Evolutionary conservation across 2,888 invertebrate genomes (phyloP), one percentile per base, ranked within the genome.

Genomic region (Eilema caniola): DNA sequence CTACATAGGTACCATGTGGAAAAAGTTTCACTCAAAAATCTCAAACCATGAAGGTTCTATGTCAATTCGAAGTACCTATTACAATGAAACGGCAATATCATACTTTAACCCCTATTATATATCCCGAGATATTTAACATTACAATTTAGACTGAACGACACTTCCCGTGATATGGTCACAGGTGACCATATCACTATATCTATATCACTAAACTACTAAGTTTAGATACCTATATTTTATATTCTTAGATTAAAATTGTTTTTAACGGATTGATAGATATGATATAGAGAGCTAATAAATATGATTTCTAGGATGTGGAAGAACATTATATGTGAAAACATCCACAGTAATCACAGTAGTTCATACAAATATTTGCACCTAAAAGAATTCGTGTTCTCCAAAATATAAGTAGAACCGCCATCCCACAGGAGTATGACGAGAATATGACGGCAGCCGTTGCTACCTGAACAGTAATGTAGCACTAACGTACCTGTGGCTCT

Each of bases 401-500:
- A n/a, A n/a, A n/a, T 47, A 20, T 7, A 20, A 47, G 41, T 12
- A 16, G 4, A 16, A 47, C 16, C 41, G 4, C 16, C 4, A 16
- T 16, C 16, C 16, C 37, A 37, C 16, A 41, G 20, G 20, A 5
- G 47, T 37, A 37, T 41, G n/a, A n/a, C n/a, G n/a, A n/a, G 16
- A 47, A 47, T 16, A 47, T 47, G 20, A 20, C 20, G 47, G 20
- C 20, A 7, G 20, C 7, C 3, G 20, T 20, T 4, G 4, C 57
- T 23, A 14, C 57, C 25, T 25, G n/a, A n/a, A 60, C 16, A n/a
- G n/a, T 53, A 20, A 20, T 3, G 7, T 53, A 56, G 31, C 23
- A 47, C 3, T 25, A 56, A 28, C 25, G 12, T 41, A 95, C 95
- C 91, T 95, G 94, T 8, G 94, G 87, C 65, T 95, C 95, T 60